Conservation (phyloP, 2,797 vertebrate genomes). For the Ctenopoma kingsleyae region DNA sequence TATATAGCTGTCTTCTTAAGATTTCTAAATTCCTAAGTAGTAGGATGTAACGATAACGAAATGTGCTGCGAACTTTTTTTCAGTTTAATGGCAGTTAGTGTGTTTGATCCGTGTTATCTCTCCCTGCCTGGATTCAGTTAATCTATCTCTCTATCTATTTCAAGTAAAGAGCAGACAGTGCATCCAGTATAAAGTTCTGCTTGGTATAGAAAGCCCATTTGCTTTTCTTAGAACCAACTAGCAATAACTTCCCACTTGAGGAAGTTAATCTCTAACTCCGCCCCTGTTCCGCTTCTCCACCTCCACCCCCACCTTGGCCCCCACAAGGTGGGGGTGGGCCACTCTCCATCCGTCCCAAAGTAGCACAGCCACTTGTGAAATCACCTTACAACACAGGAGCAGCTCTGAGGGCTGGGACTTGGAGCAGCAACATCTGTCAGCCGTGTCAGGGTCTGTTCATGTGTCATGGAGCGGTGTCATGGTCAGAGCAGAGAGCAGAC, state of each 20-base stretch:
- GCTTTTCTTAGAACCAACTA: slow-evolving; percentile 54
- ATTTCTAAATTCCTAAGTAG: too few species aligned
- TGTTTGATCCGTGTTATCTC: neutral
- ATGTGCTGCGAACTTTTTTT: neutral
- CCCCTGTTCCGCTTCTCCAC: slow-evolving; percentile 32
- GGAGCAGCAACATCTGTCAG: slow-evolving; percentile 18
- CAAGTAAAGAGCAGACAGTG: slow-evolving; percentile 6
- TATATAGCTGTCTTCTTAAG: too few species aligned
- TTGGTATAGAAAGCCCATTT: slow-evolving; percentile 22
- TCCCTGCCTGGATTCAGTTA: neutral
- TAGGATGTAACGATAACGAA: neutral
- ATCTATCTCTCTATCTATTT: slow-evolving; percentile 24
- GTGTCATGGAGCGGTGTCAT: slow-evolving; percentile 56
- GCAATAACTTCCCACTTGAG: slow-evolving; percentile 50
- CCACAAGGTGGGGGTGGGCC: neutral
- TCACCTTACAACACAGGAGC: slow-evolving; percentile 26
- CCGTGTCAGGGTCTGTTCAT: neutral
- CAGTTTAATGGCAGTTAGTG: neutral
- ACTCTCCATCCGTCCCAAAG: slow-evolving; percentile 46
- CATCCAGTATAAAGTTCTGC: slow-evolving; percentile 26
- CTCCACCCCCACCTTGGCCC: slow-evolving; percentile 4
- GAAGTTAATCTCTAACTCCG: slow-evolving; percentile 38
- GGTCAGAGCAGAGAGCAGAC: slow-evolving; percentile 46
- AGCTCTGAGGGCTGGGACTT: neutral
- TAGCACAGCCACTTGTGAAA: slow-evolving; percentile 43